Base-by-base conservation (phyloP, 2,113 vertebrate genomes). In the Poecile atricapillus region DNA sequence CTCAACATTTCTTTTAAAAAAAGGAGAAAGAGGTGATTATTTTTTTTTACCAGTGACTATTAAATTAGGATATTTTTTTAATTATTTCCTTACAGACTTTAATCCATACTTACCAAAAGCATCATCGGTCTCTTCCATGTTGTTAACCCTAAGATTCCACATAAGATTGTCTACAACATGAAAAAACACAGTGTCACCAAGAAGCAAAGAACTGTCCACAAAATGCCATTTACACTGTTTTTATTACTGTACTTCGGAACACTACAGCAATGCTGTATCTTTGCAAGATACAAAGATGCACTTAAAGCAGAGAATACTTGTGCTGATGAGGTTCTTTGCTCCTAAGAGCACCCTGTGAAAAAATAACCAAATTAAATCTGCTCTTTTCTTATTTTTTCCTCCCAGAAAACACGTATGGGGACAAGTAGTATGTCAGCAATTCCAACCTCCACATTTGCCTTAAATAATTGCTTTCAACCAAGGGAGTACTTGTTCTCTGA, bases 111-210 rank as follows among this genome's bases (percentile, higher is more conserved):
- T 98, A 99, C 99, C 98, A 99, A 90, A 58, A 98, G 74, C 47
- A 98, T 94, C 97, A 98, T 96, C 0, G 98, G 98, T 43, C 95
- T 98, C 93, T 98, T 99, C 98, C 98, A 99, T 89, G 98, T 98
- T 10, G 97, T 98, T 89, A 99, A 95, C 47, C 98, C 98, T 59
- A 99, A 97, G 39, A 99, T 98, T 90, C 99, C 99, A 49, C 98
- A 98, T 44, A 99, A 97, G 76, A 99, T 98, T 50, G 98, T 98
- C 98, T 99, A 96, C 23, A 97, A 97, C 25, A 78, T 89, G 23
- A 97, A 97, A 97, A 46, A 89, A 23, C 12, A 33, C 0, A 67
- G 4, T 3, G 10, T 82, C 47, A 94, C 17, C 19, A 81, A 50
- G 21, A 78, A 78, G 31, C 2, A 7, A 81, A 86, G 7, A 44